Conservation (phyloP, 2,888 invertebrate genomes). For the Megamerina dolium region DNA sequence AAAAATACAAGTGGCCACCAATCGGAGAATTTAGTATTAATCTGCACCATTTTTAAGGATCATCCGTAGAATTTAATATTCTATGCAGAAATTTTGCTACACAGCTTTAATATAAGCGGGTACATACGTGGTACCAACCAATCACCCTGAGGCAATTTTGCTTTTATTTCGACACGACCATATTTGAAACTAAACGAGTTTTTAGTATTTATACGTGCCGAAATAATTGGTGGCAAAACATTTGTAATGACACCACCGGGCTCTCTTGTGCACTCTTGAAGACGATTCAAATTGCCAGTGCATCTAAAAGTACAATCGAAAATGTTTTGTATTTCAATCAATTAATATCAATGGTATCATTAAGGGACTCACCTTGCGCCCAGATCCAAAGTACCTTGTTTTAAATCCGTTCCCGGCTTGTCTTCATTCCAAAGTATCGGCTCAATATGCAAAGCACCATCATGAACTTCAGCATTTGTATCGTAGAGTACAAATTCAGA, state of each 20-base stretch:
- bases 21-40: too few relatives aligned
- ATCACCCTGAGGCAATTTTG: constrained; percentile 69
- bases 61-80: too few relatives aligned
- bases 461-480: constrained; percentile 37
- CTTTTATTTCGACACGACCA: constrained; percentile 63
- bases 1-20: background rate
- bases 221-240: constrained; percentile 65
- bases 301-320: constrained; percentile 53
- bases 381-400: constrained; percentile 42
- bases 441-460: constrained; percentile 40
- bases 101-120: too few relatives aligned
- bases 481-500: constrained; percentile 52
- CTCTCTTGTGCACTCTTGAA: constrained; percentile 37
- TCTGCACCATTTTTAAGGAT: too few relatives aligned
- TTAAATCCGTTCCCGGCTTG: constrained; percentile 28
- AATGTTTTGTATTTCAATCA: background rate
- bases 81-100: too few relatives aligned
- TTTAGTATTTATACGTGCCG: constrained; percentile 60
- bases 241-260: constrained; percentile 33
- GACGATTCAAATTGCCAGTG: constrained; percentile 51
- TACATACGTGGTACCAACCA: constrained; percentile 69
- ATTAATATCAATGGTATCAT: background rate
- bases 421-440: constrained; percentile 26
- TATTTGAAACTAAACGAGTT: constrained; percentile 62
- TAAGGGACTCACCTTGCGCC: constrained; percentile 33